Percentiles rank a stretch among this genome's conserved stretches.
These are phyloP conservation scores for Colaptes auratus DNA, from an alignment of 2,113 vertebrate genomes.

Conservation along the genomic window DNA sequence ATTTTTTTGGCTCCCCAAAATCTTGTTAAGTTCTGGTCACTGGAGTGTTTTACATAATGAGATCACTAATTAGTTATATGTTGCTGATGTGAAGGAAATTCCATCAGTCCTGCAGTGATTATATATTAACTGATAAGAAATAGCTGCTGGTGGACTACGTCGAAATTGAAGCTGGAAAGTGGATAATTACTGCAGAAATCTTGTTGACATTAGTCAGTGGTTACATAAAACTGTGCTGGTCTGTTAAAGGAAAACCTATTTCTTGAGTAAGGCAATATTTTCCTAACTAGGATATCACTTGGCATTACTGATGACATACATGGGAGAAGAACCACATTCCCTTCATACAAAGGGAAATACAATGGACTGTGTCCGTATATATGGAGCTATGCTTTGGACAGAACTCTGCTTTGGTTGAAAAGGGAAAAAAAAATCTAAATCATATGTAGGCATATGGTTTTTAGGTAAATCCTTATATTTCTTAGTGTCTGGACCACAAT, in stretches of 20 bases:
- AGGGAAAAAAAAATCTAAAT: background rate
- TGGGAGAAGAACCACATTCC: background rate
- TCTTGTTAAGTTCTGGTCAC: slow-evolving; percentile 3
- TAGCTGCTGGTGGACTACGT: background rate
- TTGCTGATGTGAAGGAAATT: slow-evolving; percentile 48
- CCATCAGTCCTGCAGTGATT: background rate
- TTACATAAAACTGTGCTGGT: background rate
- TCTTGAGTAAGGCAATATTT: background rate
- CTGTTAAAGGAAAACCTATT: background rate
- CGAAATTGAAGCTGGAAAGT: background rate
- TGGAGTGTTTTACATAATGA: slow-evolving; percentile 33
- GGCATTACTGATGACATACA: background rate
- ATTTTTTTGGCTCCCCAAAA: background rate
- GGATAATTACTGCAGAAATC: background rate
- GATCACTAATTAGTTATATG: slow-evolving; percentile 22
- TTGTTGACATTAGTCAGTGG: background rate
- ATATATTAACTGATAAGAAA: slow-evolving; percentile 2
- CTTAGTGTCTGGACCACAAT: background rate
- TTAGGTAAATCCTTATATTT: background rate
- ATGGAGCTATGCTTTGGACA: background rate
- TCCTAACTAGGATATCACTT: background rate
- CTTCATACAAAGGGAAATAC: background rate
- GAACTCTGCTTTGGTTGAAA: background rate
- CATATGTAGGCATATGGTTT: background rate
- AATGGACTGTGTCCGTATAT: fast-evolving